Conservation (phyloP, 2,113 vertebrate genomes). For the Ellobius talpinus region DNA sequence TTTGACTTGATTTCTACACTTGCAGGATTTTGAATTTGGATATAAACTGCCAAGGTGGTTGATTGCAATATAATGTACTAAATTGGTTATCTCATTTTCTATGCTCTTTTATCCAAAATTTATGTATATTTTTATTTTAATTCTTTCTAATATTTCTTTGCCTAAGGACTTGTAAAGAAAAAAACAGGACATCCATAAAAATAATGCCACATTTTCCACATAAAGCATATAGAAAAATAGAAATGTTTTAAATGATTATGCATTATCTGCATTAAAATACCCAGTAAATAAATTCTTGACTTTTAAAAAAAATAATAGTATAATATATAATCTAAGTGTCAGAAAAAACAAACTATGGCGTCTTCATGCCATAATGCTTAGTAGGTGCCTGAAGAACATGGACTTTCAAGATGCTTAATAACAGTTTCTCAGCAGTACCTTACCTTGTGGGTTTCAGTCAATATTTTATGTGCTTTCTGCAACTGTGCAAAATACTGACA, state of each 20-base stretch:
- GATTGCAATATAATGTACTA: neutral
- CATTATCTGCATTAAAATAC: conserved; percentile 4
- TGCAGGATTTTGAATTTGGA: neutral
- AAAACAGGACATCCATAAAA: neutral
- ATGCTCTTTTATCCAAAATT: neutral
- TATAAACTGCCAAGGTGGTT: neutral
- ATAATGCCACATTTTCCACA: neutral
- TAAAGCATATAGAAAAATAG: neutral
- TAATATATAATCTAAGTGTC: neutral
- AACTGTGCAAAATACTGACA: neutral
- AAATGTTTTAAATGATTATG: neutral
- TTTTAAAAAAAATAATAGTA: neutral
- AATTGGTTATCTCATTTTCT: neutral
- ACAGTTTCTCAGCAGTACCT: neutral
- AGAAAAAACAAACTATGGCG: neutral
- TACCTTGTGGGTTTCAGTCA: neutral
- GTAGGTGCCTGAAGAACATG: neutral
- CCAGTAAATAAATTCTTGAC: neutral
- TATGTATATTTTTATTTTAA: neutral
- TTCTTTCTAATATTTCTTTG: neutral
- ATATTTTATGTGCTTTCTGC: conserved; percentile 1
- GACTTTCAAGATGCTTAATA: neutral
- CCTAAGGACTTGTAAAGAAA: neutral
- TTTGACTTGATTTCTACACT: neutral
- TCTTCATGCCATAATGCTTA: neutral